Base-by-base conservation (phyloP, 2,888 invertebrate species). In the Liopterus haemorrhoidalis region DNA sequence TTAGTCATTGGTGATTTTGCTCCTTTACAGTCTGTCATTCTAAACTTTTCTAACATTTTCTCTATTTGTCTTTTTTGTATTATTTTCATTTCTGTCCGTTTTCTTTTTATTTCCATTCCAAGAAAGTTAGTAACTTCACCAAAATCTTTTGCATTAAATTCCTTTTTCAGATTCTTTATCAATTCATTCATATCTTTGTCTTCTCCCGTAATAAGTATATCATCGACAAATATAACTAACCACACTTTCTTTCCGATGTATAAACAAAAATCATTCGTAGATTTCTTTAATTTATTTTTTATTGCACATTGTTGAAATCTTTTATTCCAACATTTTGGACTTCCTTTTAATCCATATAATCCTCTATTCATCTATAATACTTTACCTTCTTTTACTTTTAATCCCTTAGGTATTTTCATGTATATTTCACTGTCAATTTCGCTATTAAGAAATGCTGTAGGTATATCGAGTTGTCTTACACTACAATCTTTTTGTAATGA, bases 371-470 rank as follows among this genome's bases (percentile, higher is more conserved):
- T 35, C 45, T 49, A 51, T 11, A 51, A 36, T 14, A 41, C 43
- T 43, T 46, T 38, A 20, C 19, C 22, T 24, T 21, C 15, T 14
- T 28, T 51, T 36, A 19, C 40, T 31, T 8, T 36, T 9, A 50
- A 14, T 16, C 54, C 49, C 27, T 50, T 43, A 27, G 53, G 52
- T 38, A n/a, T 47, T 21, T 47, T 25, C 11, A 49, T 45, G 21
- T 46, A 43, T 9, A 46, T 36, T 15, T 51, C 41, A 15, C 6
- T 27, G 8, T 50, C 24, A 9, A 54, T 9, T n/a, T 33, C 19
- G 14, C 48, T 48, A 41, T 53, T 53, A 22, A 54, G 28, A 39
- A 51, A 53, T n/a, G 48, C 51, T 19, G 48, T 32, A 25, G 46
- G 42, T 14, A 33, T 19, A 27, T 51, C 49, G 3, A 51, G 40